phyloP scores from a whole-genome alignment of 2,113 vertebrate genomes.

The Serinus canaria region DNA sequence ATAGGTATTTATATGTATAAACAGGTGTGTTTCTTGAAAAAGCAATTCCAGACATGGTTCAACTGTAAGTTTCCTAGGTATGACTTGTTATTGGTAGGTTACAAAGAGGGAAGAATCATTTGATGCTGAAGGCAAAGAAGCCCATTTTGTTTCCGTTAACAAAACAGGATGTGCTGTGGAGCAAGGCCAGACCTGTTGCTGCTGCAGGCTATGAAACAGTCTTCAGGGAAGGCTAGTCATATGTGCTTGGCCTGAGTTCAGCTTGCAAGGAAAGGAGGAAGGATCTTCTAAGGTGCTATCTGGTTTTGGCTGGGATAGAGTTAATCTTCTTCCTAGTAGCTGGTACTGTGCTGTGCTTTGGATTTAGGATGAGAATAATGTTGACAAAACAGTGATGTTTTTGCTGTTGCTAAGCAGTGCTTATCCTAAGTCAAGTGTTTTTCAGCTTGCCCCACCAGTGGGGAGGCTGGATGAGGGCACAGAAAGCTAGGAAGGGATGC shows the following conservation, averaged over 20 bases:
- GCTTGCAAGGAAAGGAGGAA: not conserved
- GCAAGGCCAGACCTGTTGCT: not conserved
- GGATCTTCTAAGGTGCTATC: not conserved
- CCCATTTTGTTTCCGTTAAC: not conserved
- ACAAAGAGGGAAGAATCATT: not conserved
- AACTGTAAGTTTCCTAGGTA: accelerated
- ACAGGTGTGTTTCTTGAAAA: not conserved
- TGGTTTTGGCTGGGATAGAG: not conserved
- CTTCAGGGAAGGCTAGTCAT: not conserved
- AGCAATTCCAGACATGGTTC: not conserved
- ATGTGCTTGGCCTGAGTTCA: not conserved
- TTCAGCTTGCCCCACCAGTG: not conserved
- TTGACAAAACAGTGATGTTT: not conserved
- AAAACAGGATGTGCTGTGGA: not conserved
- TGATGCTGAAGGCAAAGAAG: not conserved
- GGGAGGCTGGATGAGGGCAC: not conserved
- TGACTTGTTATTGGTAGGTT: not conserved
- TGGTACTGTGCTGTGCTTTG: not conserved
- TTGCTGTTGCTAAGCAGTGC: not conserved
- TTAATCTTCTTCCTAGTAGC: not conserved
- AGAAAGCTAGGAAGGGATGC: not conserved
- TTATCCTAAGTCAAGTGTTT: not conserved
- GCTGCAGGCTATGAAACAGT: not conserved
- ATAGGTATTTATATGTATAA: not conserved
- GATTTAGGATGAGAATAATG: not conserved